Evolutionary conservation across 1,140 invertebrate genomes (phyloP).

Genomic region (Hetaerina americana): DNA sequence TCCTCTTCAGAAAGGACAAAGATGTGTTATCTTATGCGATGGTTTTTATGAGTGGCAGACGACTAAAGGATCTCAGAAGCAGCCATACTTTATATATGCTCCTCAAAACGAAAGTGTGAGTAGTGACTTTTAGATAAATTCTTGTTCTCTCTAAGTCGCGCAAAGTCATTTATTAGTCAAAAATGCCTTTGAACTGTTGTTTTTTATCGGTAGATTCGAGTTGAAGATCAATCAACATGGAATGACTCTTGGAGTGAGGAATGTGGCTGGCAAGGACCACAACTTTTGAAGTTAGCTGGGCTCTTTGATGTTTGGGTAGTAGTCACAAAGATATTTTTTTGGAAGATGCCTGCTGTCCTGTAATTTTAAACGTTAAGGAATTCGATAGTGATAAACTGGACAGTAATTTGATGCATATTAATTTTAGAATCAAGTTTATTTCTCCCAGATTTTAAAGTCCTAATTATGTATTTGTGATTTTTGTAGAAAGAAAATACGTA

Average conservation of each 20-base stretch:
- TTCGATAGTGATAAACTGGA: no score
- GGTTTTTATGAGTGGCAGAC: conserved; percentile 84
- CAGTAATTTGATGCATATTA: no score
- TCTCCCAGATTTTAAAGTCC: no score
- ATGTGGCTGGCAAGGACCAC: conserved; percentile 45
- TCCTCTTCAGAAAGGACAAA: conserved; percentile 47
- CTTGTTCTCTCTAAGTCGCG: no score
- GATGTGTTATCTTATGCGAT: conserved; percentile 66
- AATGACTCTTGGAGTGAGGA: conserved; percentile 33
- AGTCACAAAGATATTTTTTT: conserved; percentile 25
- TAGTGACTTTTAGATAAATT: no score
- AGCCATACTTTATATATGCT: conserved; percentile 65
- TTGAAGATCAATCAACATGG: conserved; percentile 42
- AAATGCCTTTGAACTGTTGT: conserved; percentile 8
- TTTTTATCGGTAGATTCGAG: conserved; percentile 25
- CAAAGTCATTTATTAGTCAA: no score
- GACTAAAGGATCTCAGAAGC: conserved; percentile 42
- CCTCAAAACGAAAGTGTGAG: conserved; percentile 33
- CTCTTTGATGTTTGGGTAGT: conserved; percentile 56
- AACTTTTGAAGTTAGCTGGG: conserved; percentile 59
- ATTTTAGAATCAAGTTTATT: no score
- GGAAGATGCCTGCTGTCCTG: no score
- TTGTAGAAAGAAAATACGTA: conserved; percentile 43
- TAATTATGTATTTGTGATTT: conserved; percentile 6
- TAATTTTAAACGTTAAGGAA: background rate